Evolutionary conservation across 2,113 vertebrate species (phyloP).

Genomic region (Equus quagga): DNA sequence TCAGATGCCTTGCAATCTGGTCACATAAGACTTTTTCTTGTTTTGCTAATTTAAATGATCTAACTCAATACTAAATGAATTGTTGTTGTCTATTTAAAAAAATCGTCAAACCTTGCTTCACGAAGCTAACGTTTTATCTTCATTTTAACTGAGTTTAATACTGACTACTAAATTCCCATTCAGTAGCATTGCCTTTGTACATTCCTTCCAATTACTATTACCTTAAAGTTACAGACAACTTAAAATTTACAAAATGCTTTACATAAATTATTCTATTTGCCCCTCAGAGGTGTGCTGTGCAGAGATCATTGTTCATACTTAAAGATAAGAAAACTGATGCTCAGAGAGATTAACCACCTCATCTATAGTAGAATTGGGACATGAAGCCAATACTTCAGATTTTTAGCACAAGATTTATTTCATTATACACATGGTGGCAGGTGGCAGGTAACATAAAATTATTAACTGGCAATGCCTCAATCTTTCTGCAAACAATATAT

Average conservation of each 20-base stretch:
- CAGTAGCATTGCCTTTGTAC: background rate
- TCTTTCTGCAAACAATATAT: background rate
- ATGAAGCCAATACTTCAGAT: background rate
- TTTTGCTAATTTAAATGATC: slow-evolving; percentile 56
- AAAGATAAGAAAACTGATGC: background rate
- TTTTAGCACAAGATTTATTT: background rate
- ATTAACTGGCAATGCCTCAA: background rate
- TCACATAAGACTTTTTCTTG: slow-evolving; percentile 25
- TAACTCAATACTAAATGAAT: slow-evolving; percentile 24
- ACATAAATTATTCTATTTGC: background rate
- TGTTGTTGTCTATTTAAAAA: slow-evolving; percentile 38
- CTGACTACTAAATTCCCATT: background rate
- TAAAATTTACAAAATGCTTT: slow-evolving; percentile 6
- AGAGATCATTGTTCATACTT: slow-evolving; percentile 1
- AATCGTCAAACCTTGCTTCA: slow-evolving; percentile 4
- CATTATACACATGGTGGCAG: background rate
- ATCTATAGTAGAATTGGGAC: background rate
- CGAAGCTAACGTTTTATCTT: slow-evolving; percentile 36
- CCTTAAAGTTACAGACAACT: background rate
- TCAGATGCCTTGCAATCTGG: slow-evolving; percentile 52
- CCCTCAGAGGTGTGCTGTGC: background rate
- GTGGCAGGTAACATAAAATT: background rate
- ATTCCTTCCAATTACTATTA: slow-evolving; percentile 41
- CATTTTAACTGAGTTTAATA: slow-evolving; percentile 34
- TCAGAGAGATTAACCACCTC: background rate